A percentile compares a stretch with the other conserved stretches of the same genome.
phyloP scores from a whole-genome alignment of 2,113 vertebrate genomes.

The Taurulus bubalis region DNA sequence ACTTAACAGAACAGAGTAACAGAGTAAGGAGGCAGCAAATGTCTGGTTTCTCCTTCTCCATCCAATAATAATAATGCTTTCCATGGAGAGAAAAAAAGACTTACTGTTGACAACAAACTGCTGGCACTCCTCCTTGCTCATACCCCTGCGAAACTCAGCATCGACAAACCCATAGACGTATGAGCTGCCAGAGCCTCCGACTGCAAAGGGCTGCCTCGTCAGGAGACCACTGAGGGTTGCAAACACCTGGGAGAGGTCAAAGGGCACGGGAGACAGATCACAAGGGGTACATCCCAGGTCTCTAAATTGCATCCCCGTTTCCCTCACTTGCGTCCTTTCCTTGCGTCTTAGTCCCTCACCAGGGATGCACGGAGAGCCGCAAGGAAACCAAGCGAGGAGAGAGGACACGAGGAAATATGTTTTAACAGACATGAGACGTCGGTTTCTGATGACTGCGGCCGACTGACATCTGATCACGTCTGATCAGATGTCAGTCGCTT shows the following conservation, averaged over 20 bases:
- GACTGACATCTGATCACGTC: too few relatives aligned
- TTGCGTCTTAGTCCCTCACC: too few relatives aligned
- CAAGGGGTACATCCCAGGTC: not conserved
- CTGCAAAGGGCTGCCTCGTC: slow-evolving; percentile 85
- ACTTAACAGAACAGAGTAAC: not conserved
- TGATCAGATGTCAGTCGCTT: too few relatives aligned
- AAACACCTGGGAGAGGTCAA: slow-evolving; percentile 82
- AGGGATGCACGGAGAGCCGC: too few relatives aligned
- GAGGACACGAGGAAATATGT: too few relatives aligned
- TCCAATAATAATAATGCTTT: not conserved
- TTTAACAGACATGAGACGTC: too few relatives aligned
- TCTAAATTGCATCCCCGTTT: too few relatives aligned
- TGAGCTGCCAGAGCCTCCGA: slow-evolving; percentile 88
- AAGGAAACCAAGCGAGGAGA: too few relatives aligned
- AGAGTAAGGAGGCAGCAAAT: not conserved
- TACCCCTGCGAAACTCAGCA: slow-evolving; percentile 83
- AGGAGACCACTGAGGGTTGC: slow-evolving; percentile 87
- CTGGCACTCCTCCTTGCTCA: slow-evolving; percentile 83
- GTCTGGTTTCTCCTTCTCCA: not conserved
- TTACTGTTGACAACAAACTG: slow-evolving; percentile 87
- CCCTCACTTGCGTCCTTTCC: too few relatives aligned
- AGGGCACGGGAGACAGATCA: not conserved
- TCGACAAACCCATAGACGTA: slow-evolving; percentile 91
- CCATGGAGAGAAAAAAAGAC: slow-evolving; percentile 1
- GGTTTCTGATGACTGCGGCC: too few relatives aligned